These are phyloP conservation scores for Hippasteria phrygiana DNA, from an alignment of 53 echinoderm and acorn worm species.

Conservation along the genomic window DNA sequence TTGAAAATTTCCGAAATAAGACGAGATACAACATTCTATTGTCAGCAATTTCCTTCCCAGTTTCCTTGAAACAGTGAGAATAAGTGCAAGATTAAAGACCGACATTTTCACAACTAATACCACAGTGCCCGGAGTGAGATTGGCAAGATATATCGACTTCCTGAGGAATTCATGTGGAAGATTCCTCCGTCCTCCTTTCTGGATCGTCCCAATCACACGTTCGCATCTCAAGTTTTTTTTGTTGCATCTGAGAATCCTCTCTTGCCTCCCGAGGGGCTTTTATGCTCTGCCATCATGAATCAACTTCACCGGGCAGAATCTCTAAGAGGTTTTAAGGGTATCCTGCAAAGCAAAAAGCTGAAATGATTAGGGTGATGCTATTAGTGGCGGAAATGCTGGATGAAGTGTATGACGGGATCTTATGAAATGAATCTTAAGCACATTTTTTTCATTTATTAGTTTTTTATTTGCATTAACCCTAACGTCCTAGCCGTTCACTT, in stretches of 20 bases:
- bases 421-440: no score
- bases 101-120: slow-evolving; percentile 20
- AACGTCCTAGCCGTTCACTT: no score
- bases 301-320: slow-evolving; percentile 12
- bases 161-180: slow-evolving; percentile 11
- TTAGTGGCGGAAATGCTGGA: neutral
- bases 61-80: neutral
- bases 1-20: no score
- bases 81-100: neutral
- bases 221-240: neutral
- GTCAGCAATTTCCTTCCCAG: neutral
- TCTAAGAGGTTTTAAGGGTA: neutral
- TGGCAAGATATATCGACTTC: neutral
- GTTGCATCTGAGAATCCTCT: neutral
- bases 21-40: no score
- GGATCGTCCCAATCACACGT: slow-evolving; percentile 21
- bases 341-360: neutral
- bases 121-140: neutral
- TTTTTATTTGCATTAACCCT: no score
- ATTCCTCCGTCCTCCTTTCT: neutral
- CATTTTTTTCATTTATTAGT: no score
- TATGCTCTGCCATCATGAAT: slow-evolving; percentile 30
- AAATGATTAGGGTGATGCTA: slow-evolving; percentile 5
- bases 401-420: no score
- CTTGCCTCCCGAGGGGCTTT: neutral